Evolutionary conservation across 2,888 invertebrate species (phyloP), one percentile per base, ranked within the genome.

Genomic region (Troides oblongomaculatus): DNA sequence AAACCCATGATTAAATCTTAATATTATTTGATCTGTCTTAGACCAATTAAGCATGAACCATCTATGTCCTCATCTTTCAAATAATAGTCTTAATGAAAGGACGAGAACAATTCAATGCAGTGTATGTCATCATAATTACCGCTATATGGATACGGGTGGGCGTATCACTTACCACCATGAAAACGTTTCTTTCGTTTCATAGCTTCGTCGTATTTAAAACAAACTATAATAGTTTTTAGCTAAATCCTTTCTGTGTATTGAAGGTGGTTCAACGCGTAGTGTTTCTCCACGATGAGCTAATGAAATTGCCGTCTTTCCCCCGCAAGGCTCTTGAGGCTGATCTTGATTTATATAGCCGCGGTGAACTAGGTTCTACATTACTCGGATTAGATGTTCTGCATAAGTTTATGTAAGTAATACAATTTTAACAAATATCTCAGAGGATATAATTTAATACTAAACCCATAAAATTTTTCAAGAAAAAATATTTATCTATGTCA

Each of bases 261-360:
- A 84, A 97, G 96, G 95, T 99, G 14, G 98, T 99, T 10, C 99
- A 99, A 91, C 94, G 99, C 74, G 99, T 99, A 5, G 98, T 99
- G 3, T 99, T 99, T 84, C 94, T 99, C 8, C 99, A 99, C 85
- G 99, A 99, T 81, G 99, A 99, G 86, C 93, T 99, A 12, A 99
- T 99, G 95, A 99, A 99, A 84, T 93, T 99, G 12, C 99, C 99
- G 0, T 97, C 99, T 0, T 99, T 99, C 85, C 99, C 99, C 0
- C 94, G 99, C 46, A 99, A 99, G 90, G 99, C 99, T 2, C 91
- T 99, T 0, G 99, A 99, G 88, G 97, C 99, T 0, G 99, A 99
- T 85, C 94, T 99, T 76, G 97, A 98, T 79, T 93, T 99, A 60
- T 98, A 98, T 87, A 96, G 96, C 81, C 96, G 97, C 1, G 98